Percentiles rank a stretch among this genome's conserved stretches.
phyloP scores from a whole-genome alignment of 2,113 vertebrate genomes.

The Arenaria interpres region DNA sequence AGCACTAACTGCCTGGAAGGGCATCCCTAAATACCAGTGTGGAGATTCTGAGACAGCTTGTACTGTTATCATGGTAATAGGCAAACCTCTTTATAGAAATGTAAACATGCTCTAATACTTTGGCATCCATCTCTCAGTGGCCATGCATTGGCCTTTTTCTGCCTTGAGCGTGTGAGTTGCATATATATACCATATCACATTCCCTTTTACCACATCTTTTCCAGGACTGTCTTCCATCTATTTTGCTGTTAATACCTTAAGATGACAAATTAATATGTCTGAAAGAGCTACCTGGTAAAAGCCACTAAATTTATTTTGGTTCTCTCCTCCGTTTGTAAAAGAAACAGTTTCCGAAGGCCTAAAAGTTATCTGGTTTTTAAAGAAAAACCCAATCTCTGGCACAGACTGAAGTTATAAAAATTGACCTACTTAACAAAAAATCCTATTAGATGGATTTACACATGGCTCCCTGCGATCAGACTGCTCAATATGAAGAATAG shows the following conservation, averaged over 20 bases:
- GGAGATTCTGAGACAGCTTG: neutral
- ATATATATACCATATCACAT: neutral
- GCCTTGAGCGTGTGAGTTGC: neutral
- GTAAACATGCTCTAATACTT: neutral
- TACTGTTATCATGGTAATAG: neutral
- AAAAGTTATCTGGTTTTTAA: conserved; percentile 11
- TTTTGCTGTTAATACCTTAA: neutral
- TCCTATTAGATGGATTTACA: conserved; percentile 60
- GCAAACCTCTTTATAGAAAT: neutral
- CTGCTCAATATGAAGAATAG: neutral
- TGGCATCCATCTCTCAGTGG: neutral
- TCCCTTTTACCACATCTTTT: neutral
- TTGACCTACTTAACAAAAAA: conserved; percentile 63
- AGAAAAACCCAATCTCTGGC: conserved; percentile 22
- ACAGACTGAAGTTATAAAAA: conserved; percentile 26
- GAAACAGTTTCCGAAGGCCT: neutral
- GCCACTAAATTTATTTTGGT: neutral
- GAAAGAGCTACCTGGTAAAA: neutral
- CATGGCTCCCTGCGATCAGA: neutral
- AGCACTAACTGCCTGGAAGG: neutral
- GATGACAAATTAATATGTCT: neutral
- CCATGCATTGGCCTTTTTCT: neutral
- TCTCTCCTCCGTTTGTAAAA: neutral
- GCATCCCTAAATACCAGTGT: neutral
- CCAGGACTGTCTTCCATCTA: neutral